phyloP scores from a whole-genome alignment of 1,140 invertebrate genomes.

The Neuroterus valhalla region DNA sequence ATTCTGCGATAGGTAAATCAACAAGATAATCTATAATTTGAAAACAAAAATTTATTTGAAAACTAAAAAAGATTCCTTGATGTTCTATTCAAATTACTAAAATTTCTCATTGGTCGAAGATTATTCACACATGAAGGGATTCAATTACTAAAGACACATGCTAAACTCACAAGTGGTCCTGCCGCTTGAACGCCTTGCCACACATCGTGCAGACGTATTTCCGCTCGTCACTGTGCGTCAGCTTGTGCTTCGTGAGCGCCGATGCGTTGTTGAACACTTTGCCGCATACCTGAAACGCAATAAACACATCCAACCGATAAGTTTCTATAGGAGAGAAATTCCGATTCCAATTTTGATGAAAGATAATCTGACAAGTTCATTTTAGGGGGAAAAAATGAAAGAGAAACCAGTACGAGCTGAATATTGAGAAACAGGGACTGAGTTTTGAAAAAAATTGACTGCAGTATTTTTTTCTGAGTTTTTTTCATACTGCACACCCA shows the following conservation, averaged over 20 bases:
- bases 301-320: slow-evolving; percentile 23
- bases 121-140: neutral
- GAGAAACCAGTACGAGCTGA: too few relatives aligned
- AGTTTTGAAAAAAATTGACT: too few relatives aligned
- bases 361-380: too few relatives aligned
- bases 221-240: slow-evolving; percentile 97
- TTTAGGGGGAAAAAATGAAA: too few relatives aligned
- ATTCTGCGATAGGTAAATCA: too few relatives aligned
- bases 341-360: too few relatives aligned
- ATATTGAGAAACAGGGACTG: too few relatives aligned
- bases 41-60: neutral
- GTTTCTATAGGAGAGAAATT: neutral
- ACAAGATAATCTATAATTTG: too few relatives aligned
- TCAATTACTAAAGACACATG: slow-evolving; percentile 18
- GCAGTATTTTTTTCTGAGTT: too few relatives aligned
- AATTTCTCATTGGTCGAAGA: neutral
- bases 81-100: too few relatives aligned
- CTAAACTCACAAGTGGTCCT: slow-evolving; percentile 96
- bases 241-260: slow-evolving; percentile 96
- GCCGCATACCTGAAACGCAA: slow-evolving; percentile 86
- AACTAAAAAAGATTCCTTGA: too few relatives aligned
- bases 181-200: slow-evolving; percentile 97
- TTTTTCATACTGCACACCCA: too few relatives aligned
- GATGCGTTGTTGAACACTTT: slow-evolving; percentile 98
- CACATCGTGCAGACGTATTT: slow-evolving; percentile 97